Evolutionary conservation across 2,113 vertebrate species (phyloP).

Genomic region (Vidua chalybeata): DNA sequence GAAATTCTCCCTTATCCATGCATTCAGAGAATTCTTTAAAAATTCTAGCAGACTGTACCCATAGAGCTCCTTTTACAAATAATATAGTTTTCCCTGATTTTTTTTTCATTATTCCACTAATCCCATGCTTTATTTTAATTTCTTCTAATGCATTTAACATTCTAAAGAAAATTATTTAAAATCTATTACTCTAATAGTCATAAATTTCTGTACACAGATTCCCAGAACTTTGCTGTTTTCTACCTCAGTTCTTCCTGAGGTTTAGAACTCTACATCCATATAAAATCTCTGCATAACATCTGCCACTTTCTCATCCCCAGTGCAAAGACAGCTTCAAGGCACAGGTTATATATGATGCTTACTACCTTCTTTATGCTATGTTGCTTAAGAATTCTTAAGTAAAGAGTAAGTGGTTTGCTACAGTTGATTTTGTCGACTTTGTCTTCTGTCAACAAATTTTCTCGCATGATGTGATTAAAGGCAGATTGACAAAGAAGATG

Average conservation of each 20-base stretch:
- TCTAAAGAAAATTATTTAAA: neutral
- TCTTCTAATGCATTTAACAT: neutral
- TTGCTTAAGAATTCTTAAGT: neutral
- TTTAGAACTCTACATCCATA: neutral
- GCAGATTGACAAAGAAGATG: rapidly evolving
- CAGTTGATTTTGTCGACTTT: neutral
- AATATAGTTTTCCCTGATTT: neutral
- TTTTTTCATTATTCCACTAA: neutral
- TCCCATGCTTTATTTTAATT: neutral
- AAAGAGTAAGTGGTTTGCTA: neutral
- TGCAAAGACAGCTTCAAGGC: neutral
- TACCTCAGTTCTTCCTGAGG: neutral
- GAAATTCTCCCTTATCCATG: neutral
- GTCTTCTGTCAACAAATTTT: neutral
- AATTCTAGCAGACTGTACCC: neutral
- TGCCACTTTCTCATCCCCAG: neutral
- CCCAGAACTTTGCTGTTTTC: neutral
- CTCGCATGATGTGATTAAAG: neutral
- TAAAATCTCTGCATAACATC: neutral
- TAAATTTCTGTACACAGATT: neutral
- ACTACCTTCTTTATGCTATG: neutral
- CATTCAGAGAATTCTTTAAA: neutral
- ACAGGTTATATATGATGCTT: neutral
- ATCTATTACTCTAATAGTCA: neutral
- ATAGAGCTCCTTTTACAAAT: neutral